phyloP scores from a whole-genome alignment of 2,797 vertebrate genomes.

The Petrocephalus schoutedeni region DNA sequence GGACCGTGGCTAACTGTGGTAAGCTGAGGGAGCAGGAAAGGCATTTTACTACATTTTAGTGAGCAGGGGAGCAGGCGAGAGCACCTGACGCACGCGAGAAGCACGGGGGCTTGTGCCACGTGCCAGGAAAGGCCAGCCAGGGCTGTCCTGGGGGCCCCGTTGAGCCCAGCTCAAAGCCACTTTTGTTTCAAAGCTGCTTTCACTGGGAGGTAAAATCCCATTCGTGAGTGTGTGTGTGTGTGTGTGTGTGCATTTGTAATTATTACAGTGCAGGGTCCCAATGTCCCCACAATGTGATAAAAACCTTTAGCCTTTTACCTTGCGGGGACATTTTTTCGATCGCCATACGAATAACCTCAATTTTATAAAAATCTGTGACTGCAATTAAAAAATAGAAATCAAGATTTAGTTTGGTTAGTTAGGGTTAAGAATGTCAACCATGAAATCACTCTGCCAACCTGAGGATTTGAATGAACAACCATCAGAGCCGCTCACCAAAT shows the following conservation, averaged over 20 bases:
- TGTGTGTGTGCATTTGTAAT: background rate
- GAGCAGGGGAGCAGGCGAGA: conserved; percentile 46
- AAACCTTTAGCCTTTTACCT: no score
- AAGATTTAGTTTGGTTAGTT: no score
- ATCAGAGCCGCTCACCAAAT: no score
- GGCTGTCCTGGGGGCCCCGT: conserved; percentile 43
- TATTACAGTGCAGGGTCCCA: no score
- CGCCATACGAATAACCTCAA: no score
- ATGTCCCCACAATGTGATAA: no score
- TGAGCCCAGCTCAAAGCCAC: conserved; percentile 55
- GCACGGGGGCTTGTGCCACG: conserved; percentile 63
- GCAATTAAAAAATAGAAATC: no score
- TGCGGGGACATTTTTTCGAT: no score
- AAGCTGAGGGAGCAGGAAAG: background rate
- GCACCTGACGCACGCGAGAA: conserved; percentile 68
- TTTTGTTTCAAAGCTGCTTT: conserved; percentile 67
- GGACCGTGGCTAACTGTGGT: conserved; percentile 8
- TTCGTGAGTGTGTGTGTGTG: background rate
- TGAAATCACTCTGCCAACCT: no score
- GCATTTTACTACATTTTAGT: conserved; percentile 26
- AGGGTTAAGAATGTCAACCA: no score
- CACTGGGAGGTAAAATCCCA: conserved; percentile 54
- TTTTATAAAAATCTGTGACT: no score
- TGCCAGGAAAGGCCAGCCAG: conserved; percentile 61
- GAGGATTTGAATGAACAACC: no score